Evolutionary conservation across 1,140 invertebrate species (phyloP).

Genomic region (Aphis craccivora): DNA sequence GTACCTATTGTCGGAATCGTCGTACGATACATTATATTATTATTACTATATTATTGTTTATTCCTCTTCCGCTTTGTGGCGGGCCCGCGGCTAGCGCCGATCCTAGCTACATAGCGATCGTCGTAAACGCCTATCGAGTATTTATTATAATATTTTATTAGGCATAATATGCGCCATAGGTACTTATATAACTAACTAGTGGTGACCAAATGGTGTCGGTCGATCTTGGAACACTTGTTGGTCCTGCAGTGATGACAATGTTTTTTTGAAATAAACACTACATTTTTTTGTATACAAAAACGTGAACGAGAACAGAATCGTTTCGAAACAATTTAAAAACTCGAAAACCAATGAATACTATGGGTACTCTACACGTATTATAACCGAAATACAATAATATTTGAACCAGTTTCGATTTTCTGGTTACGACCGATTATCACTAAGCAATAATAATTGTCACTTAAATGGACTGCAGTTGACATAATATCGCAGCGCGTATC

Average conservation of each 20-base stretch:
- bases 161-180: no score
- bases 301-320: neutral
- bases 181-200: neutral
- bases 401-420: conserved; percentile 1
- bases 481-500: neutral
- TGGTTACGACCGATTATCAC: neutral
- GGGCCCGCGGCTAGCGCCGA: neutral
- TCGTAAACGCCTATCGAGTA: neutral
- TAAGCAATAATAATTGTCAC: neutral
- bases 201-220: neutral
- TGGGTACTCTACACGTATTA: neutral
- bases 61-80: neutral
- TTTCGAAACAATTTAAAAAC: neutral
- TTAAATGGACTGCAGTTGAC: neutral
- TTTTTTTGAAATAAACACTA: no score
- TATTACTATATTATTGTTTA: neutral
- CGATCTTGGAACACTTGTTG: neutral
- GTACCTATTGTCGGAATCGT: neutral
- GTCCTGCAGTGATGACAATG: neutral
- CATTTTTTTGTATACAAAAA: neutral
- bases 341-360: neutral
- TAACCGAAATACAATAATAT: neutral
- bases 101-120: neutral
- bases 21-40: neutral
- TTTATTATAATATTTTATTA: neutral